Percentiles rank a stretch among this genome's conserved stretches.
These are phyloP conservation scores for Brienomyrus longianalis DNA, from an alignment of 2,113 vertebrate species.

Conservation along the genomic window DNA sequence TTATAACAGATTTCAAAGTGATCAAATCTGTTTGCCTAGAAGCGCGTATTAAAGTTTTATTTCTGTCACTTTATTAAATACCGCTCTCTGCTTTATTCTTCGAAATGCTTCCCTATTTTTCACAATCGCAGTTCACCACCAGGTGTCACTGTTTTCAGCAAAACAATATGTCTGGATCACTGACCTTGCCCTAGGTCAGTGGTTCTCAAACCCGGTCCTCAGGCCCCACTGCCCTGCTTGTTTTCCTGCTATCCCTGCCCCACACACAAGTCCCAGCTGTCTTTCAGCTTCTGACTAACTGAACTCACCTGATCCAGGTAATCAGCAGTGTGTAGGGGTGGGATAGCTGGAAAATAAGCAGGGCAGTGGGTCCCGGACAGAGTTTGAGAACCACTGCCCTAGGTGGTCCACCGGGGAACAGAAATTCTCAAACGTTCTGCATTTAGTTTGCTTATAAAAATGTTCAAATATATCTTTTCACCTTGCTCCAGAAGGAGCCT, in stretches of 20 bases:
- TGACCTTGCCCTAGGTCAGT: background rate
- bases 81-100: background rate
- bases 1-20: background rate
- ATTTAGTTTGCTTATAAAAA: background rate
- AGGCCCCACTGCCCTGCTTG: too few species aligned
- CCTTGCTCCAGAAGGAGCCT: background rate
- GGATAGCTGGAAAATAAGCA: too few species aligned
- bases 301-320: too few species aligned
- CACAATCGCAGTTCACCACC: background rate
- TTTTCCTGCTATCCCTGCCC: too few species aligned
- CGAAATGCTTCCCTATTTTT: background rate
- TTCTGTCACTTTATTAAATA: background rate
- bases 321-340: too few species aligned
- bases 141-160: constrained; percentile 16
- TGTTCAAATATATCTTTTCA: background rate
- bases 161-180: background rate
- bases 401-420: background rate
- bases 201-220: too few species aligned
- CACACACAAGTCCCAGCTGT: too few species aligned
- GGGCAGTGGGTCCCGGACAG: too few species aligned
- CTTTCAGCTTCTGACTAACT: too few species aligned
- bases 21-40: background rate
- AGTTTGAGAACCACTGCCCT: too few species aligned
- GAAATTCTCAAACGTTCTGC: background rate
- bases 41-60: background rate